Evolutionary conservation across 2,888 invertebrate species (phyloP).

Genomic region (Diloba caeruleocephala): DNA sequence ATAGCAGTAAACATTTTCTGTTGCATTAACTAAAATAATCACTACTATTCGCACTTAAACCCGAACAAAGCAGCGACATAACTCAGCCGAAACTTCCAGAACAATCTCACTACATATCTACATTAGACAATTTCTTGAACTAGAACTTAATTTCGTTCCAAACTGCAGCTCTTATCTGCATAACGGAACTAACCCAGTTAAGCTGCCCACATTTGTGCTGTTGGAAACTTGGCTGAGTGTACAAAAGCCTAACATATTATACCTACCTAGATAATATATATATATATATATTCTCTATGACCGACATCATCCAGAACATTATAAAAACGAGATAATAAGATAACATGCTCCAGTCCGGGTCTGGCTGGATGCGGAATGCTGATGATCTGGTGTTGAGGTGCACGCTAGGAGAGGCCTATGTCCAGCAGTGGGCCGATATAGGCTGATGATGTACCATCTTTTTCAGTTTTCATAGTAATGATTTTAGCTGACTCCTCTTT

Average conservation of each 20-base stretch:
- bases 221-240: constrained; percentile 37
- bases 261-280: too few relatives aligned
- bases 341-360: too few relatives aligned
- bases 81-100: constrained; percentile 40
- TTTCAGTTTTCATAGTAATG: too few relatives aligned
- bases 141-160: constrained; percentile 68
- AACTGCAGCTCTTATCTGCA: constrained; percentile 68
- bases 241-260: constrained; percentile 31
- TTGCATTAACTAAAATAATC: constrained; percentile 42
- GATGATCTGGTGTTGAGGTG: too few relatives aligned
- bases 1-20: constrained; percentile 22
- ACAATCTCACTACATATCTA: constrained; percentile 46
- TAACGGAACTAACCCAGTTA: constrained; percentile 59
- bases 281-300: too few relatives aligned
- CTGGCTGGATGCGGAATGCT: too few relatives aligned
- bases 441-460: too few relatives aligned
- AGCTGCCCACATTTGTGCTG: constrained; percentile 58
- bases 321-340: too few relatives aligned
- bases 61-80: constrained; percentile 51
- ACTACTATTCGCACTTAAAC: constrained; percentile 47
- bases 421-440: too few relatives aligned
- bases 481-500: too few relatives aligned
- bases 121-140: constrained; percentile 43
- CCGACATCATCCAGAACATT: too few relatives aligned
- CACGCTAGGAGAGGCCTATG: too few relatives aligned